Evolutionary conservation across 2,888 invertebrate species (phyloP).

Genomic region (Plebejus argus): DNA sequence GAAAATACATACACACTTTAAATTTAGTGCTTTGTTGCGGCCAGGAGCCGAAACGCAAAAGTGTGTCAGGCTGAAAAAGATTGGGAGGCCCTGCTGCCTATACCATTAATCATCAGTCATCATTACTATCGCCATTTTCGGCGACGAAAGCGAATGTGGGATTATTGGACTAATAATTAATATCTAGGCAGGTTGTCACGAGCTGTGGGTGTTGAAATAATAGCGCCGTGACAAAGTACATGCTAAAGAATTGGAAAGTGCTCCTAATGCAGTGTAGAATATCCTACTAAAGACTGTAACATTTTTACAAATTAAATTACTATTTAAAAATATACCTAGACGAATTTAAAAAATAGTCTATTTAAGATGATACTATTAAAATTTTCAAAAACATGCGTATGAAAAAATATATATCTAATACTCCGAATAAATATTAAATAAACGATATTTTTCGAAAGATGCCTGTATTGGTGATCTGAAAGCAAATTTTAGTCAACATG

Average conservation of each 20-base stretch:
- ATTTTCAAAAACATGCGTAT: no score
- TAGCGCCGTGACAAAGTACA: neutral
- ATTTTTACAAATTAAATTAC: no score
- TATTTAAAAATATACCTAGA: no score
- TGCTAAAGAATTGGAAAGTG: neutral
- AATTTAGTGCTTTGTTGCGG: no score
- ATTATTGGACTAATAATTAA: constrained; percentile 55
- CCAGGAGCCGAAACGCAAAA: neutral
- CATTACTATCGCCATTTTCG: constrained; percentile 75
- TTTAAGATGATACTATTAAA: no score
- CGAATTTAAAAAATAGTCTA: no score
- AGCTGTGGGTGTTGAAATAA: neutral
- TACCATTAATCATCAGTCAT: constrained; percentile 80
- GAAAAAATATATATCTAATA: no score
- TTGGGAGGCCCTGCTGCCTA: neutral
- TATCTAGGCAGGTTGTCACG: constrained; percentile 48
- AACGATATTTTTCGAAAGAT: no score
- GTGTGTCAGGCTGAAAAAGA: neutral
- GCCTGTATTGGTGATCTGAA: no score
- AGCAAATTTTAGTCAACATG: neutral
- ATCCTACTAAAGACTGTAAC: no score
- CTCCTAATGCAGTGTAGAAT: neutral
- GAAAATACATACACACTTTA: no score
- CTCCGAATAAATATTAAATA: no score
- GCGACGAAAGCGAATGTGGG: constrained; percentile 77